Evolutionary conservation across 2,888 invertebrate genomes (phyloP).

Genomic region (Pristionchus japonicus): DNA sequence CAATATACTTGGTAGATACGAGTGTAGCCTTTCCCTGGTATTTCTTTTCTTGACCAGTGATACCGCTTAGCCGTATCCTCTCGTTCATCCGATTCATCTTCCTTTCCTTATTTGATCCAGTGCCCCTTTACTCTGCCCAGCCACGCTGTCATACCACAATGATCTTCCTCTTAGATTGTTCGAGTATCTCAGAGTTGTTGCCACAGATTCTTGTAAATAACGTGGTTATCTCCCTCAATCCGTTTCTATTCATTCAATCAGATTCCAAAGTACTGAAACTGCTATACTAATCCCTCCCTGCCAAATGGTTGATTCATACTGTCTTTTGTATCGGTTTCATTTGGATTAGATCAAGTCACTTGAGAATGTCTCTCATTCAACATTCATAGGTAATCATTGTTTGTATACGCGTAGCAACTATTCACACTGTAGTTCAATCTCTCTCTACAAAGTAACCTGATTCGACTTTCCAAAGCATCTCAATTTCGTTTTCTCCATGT

Average conservation of each 20-base stretch:
- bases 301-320: background rate
- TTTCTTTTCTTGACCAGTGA: background rate
- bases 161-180: background rate
- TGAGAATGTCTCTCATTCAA: background rate
- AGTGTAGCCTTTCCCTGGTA: background rate
- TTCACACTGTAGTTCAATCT: background rate
- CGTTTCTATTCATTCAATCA: background rate
- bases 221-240: background rate
- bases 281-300: background rate
- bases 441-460: conserved; percentile 15
- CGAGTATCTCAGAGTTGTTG: background rate
- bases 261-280: background rate
- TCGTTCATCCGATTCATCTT: no score
- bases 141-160: background rate
- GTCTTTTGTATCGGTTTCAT: background rate
- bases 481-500: background rate
- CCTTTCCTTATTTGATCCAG: no score
- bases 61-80: no score
- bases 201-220: background rate
- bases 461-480: background rate
- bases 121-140: background rate
- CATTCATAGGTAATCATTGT: background rate
- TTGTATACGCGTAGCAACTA: background rate
- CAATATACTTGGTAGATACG: background rate
- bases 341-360: background rate